These are phyloP conservation scores for Melangyna quadrimaculata DNA, from an alignment of 2,888 invertebrate genomes.

Conservation along the genomic window DNA sequence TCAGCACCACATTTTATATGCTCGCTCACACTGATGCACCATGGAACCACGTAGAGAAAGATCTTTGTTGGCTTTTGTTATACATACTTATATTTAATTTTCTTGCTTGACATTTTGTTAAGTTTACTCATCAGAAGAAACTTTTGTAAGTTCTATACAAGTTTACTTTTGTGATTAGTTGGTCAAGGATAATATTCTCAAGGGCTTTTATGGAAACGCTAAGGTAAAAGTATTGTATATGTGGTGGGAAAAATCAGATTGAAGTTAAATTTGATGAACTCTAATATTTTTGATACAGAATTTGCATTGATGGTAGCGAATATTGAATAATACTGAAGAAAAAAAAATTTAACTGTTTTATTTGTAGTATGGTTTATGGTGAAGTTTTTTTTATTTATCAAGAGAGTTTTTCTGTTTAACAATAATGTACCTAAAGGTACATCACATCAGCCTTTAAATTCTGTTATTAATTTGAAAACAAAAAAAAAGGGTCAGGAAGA, in stretches of 20 bases:
- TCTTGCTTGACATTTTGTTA: conserved; percentile 21
- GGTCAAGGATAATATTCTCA: neutral
- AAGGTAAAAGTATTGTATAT: neutral
- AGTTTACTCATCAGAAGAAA: conserved; percentile 1
- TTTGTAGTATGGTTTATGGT: too few relatives aligned
- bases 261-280: neutral
- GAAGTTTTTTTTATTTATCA: too few relatives aligned
- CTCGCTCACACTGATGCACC: neutral
- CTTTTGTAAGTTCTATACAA: neutral
- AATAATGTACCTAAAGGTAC: too few relatives aligned
- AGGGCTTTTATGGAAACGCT: neutral
- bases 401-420: too few relatives aligned
- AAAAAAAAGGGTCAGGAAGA: too few relatives aligned
- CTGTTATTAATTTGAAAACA: too few relatives aligned
- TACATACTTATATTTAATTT: conserved; percentile 22
- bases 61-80: conserved; percentile 13
- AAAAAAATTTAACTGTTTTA: too few relatives aligned
- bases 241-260: neutral
- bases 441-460: too few relatives aligned
- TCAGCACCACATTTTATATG: neutral
- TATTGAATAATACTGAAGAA: too few relatives aligned
- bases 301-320: too few relatives aligned
- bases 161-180: conserved; percentile 30
- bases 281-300: too few relatives aligned
- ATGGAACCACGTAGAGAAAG: neutral